Percentiles rank a stretch among this genome's conserved stretches.
Conservation (phyloP, 1,140 invertebrate species). For the Cheumatopsyche charites region DNA sequence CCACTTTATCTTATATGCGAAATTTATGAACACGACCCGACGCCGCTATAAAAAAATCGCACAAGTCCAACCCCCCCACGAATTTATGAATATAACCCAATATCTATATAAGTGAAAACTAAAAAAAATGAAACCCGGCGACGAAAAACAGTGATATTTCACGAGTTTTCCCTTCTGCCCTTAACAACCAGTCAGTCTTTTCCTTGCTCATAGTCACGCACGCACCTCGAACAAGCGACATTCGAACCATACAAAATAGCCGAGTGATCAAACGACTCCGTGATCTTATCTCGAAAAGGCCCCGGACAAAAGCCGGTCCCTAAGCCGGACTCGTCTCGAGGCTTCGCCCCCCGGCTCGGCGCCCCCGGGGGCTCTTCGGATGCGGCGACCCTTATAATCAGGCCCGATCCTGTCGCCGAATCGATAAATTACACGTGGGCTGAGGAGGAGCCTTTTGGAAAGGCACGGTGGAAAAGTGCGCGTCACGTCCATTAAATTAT, state of each 20-base stretch:
- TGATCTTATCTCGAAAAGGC: background rate
- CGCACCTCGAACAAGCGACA: too few relatives aligned
- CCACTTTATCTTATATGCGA: too few relatives aligned
- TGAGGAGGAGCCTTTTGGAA: background rate
- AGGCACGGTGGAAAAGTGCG: constrained; percentile 6
- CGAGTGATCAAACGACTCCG: background rate
- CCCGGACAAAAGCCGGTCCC: constrained; percentile 4
- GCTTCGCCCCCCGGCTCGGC: background rate
- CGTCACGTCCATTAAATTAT: constrained; percentile 28
- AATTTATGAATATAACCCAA: too few relatives aligned
- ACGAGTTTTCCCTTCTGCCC: too few relatives aligned
- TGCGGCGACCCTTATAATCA: constrained; percentile 9
- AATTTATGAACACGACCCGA: too few relatives aligned
- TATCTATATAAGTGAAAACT: too few relatives aligned
- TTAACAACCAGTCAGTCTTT: too few relatives aligned
- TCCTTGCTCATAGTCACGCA: too few relatives aligned
- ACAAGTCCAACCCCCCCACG: too few relatives aligned
- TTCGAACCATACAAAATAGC: background rate
- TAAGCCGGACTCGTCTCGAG: background rate
- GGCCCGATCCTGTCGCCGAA: background rate
- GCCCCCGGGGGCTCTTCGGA: background rate
- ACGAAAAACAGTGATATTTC: too few relatives aligned
- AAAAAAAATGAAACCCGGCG: too few relatives aligned
- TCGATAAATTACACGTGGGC: constrained; percentile 16
- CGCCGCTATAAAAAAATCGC: too few relatives aligned